A percentile compares a stretch with the other conserved stretches of the same genome.
Evolutionary conservation across 2,113 vertebrate genomes (phyloP).

Genomic region (Tympanuchus pallidicinctus): DNA sequence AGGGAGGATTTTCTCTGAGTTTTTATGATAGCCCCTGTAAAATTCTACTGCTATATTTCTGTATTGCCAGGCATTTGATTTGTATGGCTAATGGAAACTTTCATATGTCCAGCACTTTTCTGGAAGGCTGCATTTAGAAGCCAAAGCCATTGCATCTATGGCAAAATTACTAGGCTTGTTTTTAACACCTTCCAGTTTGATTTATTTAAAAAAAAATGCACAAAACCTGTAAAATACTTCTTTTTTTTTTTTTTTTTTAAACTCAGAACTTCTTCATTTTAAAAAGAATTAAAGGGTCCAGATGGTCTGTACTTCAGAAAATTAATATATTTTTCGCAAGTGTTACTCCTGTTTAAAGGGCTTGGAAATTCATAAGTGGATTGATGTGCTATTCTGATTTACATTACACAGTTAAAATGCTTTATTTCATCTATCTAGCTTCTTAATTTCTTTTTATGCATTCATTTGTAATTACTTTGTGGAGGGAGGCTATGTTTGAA

Average conservation of each 20-base stretch:
- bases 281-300: background rate
- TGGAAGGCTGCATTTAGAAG: background rate
- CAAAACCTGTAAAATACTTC: background rate
- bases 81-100: background rate
- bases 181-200: background rate
- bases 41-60: background rate
- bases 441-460: background rate
- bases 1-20: background rate
- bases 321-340: background rate
- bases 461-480: background rate
- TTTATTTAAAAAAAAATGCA: background rate
- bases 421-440: background rate
- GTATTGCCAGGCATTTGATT: background rate
- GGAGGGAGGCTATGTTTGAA: background rate
- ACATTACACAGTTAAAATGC: background rate
- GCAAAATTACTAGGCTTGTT: background rate
- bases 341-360: background rate
- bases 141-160: background rate
- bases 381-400: background rate
- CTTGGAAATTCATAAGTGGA: background rate
- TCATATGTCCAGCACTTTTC: background rate
- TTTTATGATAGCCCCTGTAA: fast-evolving
- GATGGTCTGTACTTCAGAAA: background rate
- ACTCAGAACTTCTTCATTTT: background rate
- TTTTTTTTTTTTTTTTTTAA: background rate